Evolutionary conservation across 2,113 vertebrate species (phyloP).

Genomic region (Ranitomeya imitator): DNA sequence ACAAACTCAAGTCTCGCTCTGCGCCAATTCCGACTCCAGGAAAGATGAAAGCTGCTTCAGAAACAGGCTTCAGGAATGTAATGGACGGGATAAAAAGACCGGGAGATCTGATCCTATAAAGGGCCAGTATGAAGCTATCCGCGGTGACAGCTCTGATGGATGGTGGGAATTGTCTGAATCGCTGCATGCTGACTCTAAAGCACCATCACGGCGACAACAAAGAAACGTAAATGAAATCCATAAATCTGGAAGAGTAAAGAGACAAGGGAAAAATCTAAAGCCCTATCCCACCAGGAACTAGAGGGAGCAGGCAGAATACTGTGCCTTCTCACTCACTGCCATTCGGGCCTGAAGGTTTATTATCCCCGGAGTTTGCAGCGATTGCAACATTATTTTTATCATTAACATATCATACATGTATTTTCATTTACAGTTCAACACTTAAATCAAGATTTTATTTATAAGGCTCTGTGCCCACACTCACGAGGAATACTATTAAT

Average conservation of each 20-base stretch:
- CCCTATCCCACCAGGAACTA: background rate
- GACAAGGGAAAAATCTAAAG: background rate
- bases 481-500: too few species aligned
- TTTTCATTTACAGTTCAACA: background rate
- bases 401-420: background rate
- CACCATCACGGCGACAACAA: background rate
- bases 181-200: background rate
- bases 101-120: conserved; percentile 2
- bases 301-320: background rate
- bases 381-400: background rate
- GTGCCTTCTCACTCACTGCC: background rate
- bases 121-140: background rate
- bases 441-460: too few species aligned
- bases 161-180: background rate
- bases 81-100: conserved; percentile 2
- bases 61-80: background rate
- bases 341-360: background rate
- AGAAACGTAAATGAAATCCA: conserved; percentile 10
- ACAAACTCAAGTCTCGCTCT: background rate
- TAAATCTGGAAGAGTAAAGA: background rate
- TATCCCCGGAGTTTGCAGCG: background rate
- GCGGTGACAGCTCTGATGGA: conserved; percentile 7
- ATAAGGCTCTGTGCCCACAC: too few species aligned
- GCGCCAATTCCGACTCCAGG: background rate
- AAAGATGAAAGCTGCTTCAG: conserved; percentile 5